Conservation (phyloP, 92 coral and sea anemone genomes). For the Epizoanthus stellaris region DNA sequence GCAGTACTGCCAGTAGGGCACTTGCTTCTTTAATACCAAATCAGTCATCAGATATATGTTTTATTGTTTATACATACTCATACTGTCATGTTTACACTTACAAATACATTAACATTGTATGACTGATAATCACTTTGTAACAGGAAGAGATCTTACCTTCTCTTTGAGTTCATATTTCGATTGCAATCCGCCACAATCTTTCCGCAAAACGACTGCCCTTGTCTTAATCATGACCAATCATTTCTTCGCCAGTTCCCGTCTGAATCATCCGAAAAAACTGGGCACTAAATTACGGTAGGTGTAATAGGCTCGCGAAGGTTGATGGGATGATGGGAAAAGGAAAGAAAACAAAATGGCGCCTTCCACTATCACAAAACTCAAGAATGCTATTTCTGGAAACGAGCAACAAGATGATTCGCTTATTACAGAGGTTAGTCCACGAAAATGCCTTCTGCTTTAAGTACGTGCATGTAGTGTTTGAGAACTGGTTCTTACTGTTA, state of each 20-base stretch:
- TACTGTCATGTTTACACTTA: background rate
- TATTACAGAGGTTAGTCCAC: slow-evolving; percentile 88
- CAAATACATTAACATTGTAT: background rate
- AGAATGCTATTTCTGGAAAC: slow-evolving; percentile 80
- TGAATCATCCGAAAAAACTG: too few relatives aligned
- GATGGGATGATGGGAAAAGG: background rate
- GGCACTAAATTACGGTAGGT: too few relatives aligned
- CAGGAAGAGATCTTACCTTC: slow-evolving; percentile 59
- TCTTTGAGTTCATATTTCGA: slow-evolving; percentile 79
- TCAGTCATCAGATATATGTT: too few relatives aligned
- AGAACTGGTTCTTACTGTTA: too few relatives aligned
- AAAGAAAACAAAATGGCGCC: slow-evolving; percentile 91
- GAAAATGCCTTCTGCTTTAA: background rate
- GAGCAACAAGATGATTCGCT: slow-evolving; percentile 87
- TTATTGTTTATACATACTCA: too few relatives aligned
- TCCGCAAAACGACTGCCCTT: slow-evolving; percentile 79
- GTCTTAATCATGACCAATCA: slow-evolving; percentile 58
- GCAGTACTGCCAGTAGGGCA: too few relatives aligned
- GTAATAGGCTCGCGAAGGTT: background rate
- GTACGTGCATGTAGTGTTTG: too few relatives aligned
- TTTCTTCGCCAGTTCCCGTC: too few relatives aligned
- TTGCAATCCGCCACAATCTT: slow-evolving; percentile 58
- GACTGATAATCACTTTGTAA: background rate
- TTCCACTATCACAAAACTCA: slow-evolving; percentile 89
- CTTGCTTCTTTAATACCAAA: too few relatives aligned